Evolutionary conservation across 2,888 invertebrate genomes (phyloP), one percentile per base, ranked within the genome.

Genomic region (Argyra leucocephala): DNA sequence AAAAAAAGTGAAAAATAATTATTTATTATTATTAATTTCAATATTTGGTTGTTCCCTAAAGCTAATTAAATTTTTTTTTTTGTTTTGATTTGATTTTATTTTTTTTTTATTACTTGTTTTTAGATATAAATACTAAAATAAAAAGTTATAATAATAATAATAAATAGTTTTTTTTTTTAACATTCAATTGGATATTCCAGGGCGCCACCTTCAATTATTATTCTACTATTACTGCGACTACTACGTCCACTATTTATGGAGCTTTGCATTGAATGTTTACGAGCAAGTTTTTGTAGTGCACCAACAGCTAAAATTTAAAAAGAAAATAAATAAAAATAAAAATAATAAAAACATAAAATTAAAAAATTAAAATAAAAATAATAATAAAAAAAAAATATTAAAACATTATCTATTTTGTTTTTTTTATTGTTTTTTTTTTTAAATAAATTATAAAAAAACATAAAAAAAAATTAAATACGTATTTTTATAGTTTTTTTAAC

Each of bases 251-350:
- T 37, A 48, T 12, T 61, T 6, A 22, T 7, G n/a, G 36, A 24
- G 57, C 26, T 63, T 22, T 9, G 60, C 4, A 61, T 9, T 10
- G 61, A 61, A 21, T 31, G 26, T 73, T 77, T 75, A 74, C 79
- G 77, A 73, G 74, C 76, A 74, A 80, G 73, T 76, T 77, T 79
- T 81, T 84, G 84, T 74, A 85, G 82, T 76, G 81, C 78, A 77
- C 84, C 81, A 77, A 84, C 83, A 76, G 84, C 85, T 85, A 82
- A 73, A 75, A 74, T 71, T 71, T 72, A 74, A 73, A 69, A 73
- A 74, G 77, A 76, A 72, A 75, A 76, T 31, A 31, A 31, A 72
- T 73, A 72, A 73, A 74, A 75, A 71, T 70, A 72, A 73, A 69
- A 68, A 67, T 67, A 71, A 74, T 70, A 69, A 70, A 68, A 70